Conservation (phyloP, 2,888 invertebrate species). For the Onchidella celtica region DNA sequence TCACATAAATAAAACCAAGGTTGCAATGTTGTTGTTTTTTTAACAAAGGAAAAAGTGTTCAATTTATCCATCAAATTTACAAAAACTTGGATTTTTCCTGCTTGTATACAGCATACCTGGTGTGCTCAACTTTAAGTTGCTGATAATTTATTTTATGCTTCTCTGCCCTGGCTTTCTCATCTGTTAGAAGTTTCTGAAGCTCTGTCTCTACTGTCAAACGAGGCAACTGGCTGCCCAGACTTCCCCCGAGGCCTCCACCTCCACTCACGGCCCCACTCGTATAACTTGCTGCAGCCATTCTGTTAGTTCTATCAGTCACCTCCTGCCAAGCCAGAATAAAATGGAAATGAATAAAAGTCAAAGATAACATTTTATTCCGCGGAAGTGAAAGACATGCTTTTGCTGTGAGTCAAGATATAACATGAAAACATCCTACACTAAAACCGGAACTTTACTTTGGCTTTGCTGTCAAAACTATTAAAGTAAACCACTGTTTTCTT, state of each 20-base stretch:
- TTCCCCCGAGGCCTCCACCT: constrained; percentile 52
- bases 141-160: constrained; percentile 79
- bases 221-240: constrained; percentile 64
- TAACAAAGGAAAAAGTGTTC: no score
- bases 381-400: not conserved
- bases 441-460: no score
- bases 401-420: no score
- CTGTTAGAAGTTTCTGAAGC: constrained; percentile 78
- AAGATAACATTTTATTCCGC: not conserved
- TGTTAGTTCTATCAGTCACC: not conserved
- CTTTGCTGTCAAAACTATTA: no score
- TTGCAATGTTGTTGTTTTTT: no score
- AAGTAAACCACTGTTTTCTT: no score
- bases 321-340: not conserved
- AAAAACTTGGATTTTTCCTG: no score
- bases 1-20: no score
- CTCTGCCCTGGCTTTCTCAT: constrained; percentile 78
- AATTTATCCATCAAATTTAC: no score
- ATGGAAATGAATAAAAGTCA: not conserved
- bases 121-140: constrained; percentile 78
- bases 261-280: constrained; percentile 52
- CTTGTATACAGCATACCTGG: constrained; percentile 71
- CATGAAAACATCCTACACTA: no score
- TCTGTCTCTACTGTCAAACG: constrained; percentile 75
- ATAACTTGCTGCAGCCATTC: constrained; percentile 54